A percentile compares a stretch with the other conserved stretches of the same genome.
Evolutionary conservation across 2,888 invertebrate genomes (phyloP).

Genomic region (Melipona beecheii): DNA sequence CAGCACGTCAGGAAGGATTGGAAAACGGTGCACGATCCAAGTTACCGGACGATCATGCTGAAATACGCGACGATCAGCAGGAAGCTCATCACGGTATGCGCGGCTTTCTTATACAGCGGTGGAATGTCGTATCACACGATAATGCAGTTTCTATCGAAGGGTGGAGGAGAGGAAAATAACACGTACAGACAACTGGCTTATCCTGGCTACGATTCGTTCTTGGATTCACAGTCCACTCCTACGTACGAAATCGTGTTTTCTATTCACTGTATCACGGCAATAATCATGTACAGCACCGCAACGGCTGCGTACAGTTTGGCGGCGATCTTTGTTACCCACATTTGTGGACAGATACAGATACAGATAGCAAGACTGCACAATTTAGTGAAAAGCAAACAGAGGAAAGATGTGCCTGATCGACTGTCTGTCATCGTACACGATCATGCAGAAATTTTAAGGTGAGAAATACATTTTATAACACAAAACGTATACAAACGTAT

Average conservation of each 20-base stretch:
- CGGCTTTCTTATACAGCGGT: constrained; percentile 58
- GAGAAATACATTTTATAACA: background rate
- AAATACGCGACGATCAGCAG: constrained; percentile 65
- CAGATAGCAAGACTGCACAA: constrained; percentile 37
- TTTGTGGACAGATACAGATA: constrained; percentile 67
- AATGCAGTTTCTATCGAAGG: constrained; percentile 38
- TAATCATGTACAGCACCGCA: constrained; percentile 56
- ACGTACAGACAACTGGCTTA: constrained; percentile 63
- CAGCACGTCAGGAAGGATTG: constrained; percentile 65
- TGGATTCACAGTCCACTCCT: constrained; percentile 63
- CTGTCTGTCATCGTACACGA: constrained; percentile 51
- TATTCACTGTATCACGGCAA: constrained; percentile 45
- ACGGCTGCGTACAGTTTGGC: constrained; percentile 63
- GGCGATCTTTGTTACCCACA: constrained; percentile 66
- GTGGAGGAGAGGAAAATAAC: constrained; percentile 33
- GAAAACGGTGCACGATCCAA: background rate
- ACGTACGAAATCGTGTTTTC: constrained; percentile 67
- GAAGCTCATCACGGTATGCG: constrained; percentile 53
- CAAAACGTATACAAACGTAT: too few species aligned
- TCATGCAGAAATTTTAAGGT: constrained; percentile 58
- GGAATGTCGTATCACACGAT: constrained; percentile 55
- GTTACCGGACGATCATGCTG: constrained; percentile 61
- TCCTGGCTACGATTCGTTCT: constrained; percentile 62
- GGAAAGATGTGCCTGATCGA: background rate
- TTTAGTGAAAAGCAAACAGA: background rate